Evolutionary conservation across 2,888 invertebrate genomes (phyloP).

Genomic region (Philaethria dido): DNA sequence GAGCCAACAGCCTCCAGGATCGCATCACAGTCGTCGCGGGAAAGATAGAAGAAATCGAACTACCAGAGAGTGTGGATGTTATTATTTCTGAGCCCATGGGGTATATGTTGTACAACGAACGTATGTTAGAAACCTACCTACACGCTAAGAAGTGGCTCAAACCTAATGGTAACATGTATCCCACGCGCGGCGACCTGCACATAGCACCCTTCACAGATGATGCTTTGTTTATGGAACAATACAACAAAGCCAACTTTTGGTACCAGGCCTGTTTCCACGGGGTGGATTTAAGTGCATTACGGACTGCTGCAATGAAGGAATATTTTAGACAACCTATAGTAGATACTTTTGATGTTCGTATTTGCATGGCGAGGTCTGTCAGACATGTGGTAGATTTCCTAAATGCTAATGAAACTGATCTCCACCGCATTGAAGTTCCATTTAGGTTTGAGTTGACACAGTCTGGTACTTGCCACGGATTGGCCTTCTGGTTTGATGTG

Average conservation of each 20-base stretch:
- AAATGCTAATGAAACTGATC: constrained; percentile 95
- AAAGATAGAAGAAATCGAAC: constrained; percentile 98
- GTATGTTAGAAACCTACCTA: constrained; percentile 99
- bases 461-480: constrained; percentile 97
- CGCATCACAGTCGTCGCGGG: constrained; percentile 97
- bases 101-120: constrained; percentile 99
- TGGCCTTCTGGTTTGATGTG: constrained; percentile 99
- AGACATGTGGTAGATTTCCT: constrained; percentile 97
- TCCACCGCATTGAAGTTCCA: constrained; percentile 97
- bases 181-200: constrained; percentile 97
- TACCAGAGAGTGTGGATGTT: constrained; percentile 97
- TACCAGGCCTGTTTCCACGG: constrained; percentile 99
- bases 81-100: constrained; percentile 99
- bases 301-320: constrained; percentile 97
- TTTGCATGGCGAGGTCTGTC: constrained; percentile 97
- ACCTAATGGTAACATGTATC: constrained; percentile 98
- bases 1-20: constrained; percentile 94
- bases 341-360: constrained; percentile 98
- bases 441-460: constrained; percentile 96
- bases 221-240: constrained; percentile 98
- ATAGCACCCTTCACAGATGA: constrained; percentile 99
- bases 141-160: constrained; percentile 99
- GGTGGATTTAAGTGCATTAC: constrained; percentile 96
- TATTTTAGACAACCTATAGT: constrained; percentile 99
- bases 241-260: constrained; percentile 99